Conservation (phyloP, 2,888 invertebrate genomes). For the Ophioninae sp. region DNA sequence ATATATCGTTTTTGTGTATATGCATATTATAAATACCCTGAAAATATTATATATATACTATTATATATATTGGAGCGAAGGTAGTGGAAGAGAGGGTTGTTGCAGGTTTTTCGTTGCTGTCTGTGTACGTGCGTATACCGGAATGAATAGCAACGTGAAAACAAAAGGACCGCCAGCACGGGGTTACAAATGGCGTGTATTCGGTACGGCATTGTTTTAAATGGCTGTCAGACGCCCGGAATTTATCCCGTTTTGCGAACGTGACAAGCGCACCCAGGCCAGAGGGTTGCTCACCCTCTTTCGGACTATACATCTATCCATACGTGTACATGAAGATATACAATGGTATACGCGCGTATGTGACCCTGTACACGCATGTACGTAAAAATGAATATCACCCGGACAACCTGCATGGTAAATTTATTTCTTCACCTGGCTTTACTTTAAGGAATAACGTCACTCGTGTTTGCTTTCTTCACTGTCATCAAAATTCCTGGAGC, state of each 20-base stretch:
- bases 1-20: constrained; percentile 30
- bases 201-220: constrained; percentile 81
- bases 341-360: not conserved
- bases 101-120: constrained; percentile 14
- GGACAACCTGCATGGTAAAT: constrained; percentile 69
- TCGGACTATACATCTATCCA: constrained; percentile 1
- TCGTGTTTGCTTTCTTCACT: not conserved
- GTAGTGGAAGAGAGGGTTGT: constrained; percentile 25
- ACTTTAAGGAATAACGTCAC: constrained; percentile 23
- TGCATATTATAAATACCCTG: constrained; percentile 31
- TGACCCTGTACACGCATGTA: not conserved
- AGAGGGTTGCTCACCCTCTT: constrained; percentile 32
- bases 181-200: constrained; percentile 80
- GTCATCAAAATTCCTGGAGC: not conserved
- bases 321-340: not conserved
- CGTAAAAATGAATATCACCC: constrained; percentile 33
- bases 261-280: constrained; percentile 76
- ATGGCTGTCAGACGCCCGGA: constrained; percentile 80
- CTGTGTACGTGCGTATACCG: constrained; percentile 63
- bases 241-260: constrained; percentile 80
- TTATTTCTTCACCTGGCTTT: constrained; percentile 77
- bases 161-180: constrained; percentile 75
- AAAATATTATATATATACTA: constrained; percentile 21
- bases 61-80: constrained; percentile 24
- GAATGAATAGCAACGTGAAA: constrained; percentile 79